These are phyloP conservation scores for Craseonycteris thonglongyai DNA, from an alignment of 2,113 vertebrate genomes.

Conservation along the genomic window DNA sequence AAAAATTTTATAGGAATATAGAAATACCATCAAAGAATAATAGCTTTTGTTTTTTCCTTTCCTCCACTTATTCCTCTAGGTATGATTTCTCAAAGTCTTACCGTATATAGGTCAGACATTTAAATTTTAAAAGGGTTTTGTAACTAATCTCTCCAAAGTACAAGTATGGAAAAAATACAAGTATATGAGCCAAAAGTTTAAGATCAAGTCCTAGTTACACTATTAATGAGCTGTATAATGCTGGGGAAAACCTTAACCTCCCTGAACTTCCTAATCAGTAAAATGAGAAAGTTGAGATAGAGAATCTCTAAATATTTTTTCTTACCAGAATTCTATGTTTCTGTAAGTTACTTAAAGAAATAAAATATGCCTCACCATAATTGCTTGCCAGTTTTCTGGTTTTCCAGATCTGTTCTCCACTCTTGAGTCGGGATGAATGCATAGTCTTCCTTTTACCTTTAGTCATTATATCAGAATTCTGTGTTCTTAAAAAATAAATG, in stretches of 20 bases:
- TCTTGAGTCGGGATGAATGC: not conserved
- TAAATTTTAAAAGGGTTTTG: conserved; percentile 11
- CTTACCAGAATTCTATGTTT: not conserved
- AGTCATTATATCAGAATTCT: conserved; percentile 48
- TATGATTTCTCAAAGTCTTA: not conserved
- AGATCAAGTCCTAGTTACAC: not conserved
- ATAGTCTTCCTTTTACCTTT: conserved; percentile 10
- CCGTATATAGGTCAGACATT: not conserved
- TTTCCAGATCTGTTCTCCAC: conserved; percentile 46
- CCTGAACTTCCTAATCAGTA: not conserved
- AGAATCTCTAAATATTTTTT: not conserved
- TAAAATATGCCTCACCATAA: conserved; percentile 65
- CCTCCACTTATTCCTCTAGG: not conserved
- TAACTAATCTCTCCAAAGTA: not conserved
- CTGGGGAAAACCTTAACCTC: not conserved
- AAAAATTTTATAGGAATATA: not conserved
- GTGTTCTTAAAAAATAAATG: conserved; percentile 58
- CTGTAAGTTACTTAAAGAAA: not conserved
- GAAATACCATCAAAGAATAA: not conserved
- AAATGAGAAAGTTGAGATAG: not conserved
- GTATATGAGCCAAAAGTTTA: not conserved
- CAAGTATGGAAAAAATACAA: not conserved
- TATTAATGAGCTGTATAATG: not conserved
- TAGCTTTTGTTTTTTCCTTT: not conserved
- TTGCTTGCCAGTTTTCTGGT: conserved; percentile 60